These are phyloP conservation scores for Pipistrellus pygmaeus DNA, from an alignment of 2,797 vertebrate species.

Conservation along the genomic window DNA sequence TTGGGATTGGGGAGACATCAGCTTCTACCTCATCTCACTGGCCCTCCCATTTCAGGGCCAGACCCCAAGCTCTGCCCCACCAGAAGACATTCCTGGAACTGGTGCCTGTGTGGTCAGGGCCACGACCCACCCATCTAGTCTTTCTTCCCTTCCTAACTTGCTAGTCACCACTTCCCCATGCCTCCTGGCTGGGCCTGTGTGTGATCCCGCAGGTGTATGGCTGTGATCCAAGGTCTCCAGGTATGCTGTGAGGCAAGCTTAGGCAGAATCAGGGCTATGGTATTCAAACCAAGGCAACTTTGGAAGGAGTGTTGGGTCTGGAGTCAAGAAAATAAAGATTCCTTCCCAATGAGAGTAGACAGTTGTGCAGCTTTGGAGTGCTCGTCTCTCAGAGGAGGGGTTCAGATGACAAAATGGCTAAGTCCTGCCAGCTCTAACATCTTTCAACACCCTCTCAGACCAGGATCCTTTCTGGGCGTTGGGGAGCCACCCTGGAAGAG, in stretches of 20 bases:
- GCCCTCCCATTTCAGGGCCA: not conserved
- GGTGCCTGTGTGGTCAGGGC: not conserved
- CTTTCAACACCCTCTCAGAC: not conserved
- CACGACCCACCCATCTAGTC: too few species aligned
- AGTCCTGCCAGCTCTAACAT: not conserved
- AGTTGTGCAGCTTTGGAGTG: too few species aligned
- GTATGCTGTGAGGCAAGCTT: not conserved
- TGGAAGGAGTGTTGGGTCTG: not conserved
- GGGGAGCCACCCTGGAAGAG: not conserved
- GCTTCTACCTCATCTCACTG: not conserved
- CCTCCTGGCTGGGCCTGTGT: not conserved
- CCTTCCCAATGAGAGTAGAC: not conserved
- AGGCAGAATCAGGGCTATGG: not conserved
- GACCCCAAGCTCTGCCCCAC: not conserved
- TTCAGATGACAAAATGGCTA: not conserved
- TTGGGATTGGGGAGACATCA: not conserved
- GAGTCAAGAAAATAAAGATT: not conserved
- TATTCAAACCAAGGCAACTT: not conserved
- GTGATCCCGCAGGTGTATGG: too few species aligned
- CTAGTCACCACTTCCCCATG: not conserved
- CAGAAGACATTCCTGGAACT: not conserved
- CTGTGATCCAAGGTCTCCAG: not conserved
- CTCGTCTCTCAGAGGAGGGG: not conserved
- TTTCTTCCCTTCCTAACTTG: not conserved
- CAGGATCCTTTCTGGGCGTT: too few species aligned